A percentile compares a stretch with the other conserved stretches of the same genome.
Evolutionary conservation across 2,888 invertebrate species (phyloP).

Genomic region (Opisthograptis luteolata): DNA sequence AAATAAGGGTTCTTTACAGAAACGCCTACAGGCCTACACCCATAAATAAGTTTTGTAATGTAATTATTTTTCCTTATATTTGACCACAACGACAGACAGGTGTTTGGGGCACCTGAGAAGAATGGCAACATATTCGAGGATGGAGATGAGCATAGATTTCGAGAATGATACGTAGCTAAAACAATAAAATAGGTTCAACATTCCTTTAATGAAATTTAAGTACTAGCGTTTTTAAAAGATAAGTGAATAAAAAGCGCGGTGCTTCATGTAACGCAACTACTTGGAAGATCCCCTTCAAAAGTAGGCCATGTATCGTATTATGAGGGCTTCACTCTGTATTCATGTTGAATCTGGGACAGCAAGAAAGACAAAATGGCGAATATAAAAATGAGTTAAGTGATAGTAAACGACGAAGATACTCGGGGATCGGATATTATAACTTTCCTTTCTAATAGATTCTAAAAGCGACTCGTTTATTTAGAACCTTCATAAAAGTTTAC

Average conservation of each 20-base stretch:
- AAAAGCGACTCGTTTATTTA: slow-evolving; percentile 51
- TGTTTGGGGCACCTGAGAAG: too few species aligned
- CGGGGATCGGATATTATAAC: slow-evolving; percentile 64
- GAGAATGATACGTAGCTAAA: too few species aligned
- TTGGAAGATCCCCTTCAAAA: slow-evolving; percentile 54
- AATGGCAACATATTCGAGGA: too few species aligned
- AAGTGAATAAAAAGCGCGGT: neutral
- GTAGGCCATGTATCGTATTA: slow-evolving; percentile 71
- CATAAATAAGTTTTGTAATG: neutral
- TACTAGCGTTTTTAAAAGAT: neutral
- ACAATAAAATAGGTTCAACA: too few species aligned
- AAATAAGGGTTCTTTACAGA: slow-evolving; percentile 6
- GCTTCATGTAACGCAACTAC: slow-evolving; percentile 52
- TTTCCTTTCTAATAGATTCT: slow-evolving; percentile 67
- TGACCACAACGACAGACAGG: too few species aligned
- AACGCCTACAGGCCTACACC: neutral
- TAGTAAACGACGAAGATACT: slow-evolving; percentile 66
- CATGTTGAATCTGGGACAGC: slow-evolving; percentile 71
- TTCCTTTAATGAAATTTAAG: too few species aligned
- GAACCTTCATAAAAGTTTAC: slow-evolving; percentile 52
- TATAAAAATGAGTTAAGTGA: slow-evolving; percentile 80
- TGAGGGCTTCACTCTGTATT: slow-evolving; percentile 66
- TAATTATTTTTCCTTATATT: neutral
- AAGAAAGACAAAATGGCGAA: slow-evolving; percentile 70
- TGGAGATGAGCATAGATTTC: too few species aligned